Evolutionary conservation across 1,140 invertebrate genomes (phyloP).

Genomic region (Chymomyza costata): DNA sequence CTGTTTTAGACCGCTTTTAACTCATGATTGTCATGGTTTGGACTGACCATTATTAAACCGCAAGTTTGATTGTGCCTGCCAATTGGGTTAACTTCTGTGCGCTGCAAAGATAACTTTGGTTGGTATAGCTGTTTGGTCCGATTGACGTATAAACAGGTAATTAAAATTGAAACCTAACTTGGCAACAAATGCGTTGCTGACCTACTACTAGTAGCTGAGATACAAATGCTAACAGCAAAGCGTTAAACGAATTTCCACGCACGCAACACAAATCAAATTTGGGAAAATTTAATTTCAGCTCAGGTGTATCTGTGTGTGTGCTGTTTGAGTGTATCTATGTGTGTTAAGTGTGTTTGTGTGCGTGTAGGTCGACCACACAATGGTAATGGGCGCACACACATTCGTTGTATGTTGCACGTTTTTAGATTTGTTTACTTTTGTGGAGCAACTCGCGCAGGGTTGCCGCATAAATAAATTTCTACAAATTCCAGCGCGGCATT

Average conservation of each 20-base stretch:
- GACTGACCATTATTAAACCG: slow-evolving; percentile 37
- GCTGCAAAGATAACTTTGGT: too few relatives aligned
- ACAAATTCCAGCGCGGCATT: slow-evolving; percentile 72
- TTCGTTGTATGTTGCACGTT: slow-evolving; percentile 53
- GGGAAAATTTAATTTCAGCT: slow-evolving; percentile 62
- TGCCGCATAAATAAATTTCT: slow-evolving; percentile 66
- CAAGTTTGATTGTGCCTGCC: slow-evolving; percentile 13
- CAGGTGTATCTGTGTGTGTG: slow-evolving; percentile 18
- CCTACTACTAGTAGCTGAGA: slow-evolving; percentile 28
- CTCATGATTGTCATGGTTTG: too few relatives aligned
- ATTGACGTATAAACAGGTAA: slow-evolving; percentile 69
- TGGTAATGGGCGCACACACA: slow-evolving; percentile 2
- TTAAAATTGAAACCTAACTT: slow-evolving; percentile 51
- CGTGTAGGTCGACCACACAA: not conserved
- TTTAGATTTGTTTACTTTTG: slow-evolving; percentile 66
- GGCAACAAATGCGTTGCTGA: too few relatives aligned
- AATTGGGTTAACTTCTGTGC: too few relatives aligned
- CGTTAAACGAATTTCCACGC: slow-evolving; percentile 63
- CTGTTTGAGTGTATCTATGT: slow-evolving; percentile 9
- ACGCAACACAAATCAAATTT: slow-evolving; percentile 69
- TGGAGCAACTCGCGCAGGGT: slow-evolving; percentile 14
- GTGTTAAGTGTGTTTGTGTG: slow-evolving; percentile 18
- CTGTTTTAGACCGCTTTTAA: too few relatives aligned
- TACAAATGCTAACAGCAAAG: too few relatives aligned
- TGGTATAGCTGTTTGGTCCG: slow-evolving; percentile 29